Percentiles rank a stretch among this genome's conserved stretches.
Conservation (phyloP, 2,113 vertebrate genomes). For the Nannospalax galili region DNA sequence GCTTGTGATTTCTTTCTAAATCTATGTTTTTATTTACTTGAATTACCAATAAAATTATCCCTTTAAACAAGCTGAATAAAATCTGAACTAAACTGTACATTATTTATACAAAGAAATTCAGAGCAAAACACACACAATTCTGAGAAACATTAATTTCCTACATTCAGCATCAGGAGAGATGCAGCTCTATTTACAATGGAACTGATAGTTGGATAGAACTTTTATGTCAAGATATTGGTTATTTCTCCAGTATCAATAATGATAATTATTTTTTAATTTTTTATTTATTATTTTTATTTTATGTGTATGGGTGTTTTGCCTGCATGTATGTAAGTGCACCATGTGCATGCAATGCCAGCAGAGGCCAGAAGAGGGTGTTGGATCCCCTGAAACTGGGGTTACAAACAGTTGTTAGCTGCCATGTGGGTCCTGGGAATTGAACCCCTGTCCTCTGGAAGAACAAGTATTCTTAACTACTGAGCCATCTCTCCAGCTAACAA, state of each 20-base stretch:
- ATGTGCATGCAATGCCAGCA: too few species aligned
- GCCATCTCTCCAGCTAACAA: too few species aligned
- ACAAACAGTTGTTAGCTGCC: too few species aligned
- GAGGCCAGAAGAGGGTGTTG: too few species aligned
- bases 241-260: conserved; percentile 12
- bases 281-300: too few species aligned
- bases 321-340: too few species aligned
- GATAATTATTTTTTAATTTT: not conserved
- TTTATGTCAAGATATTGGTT: not conserved
- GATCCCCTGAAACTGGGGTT: too few species aligned
- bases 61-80: not conserved
- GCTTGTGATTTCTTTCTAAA: conserved; percentile 4
- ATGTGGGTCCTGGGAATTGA: too few species aligned
- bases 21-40: conserved; percentile 1
- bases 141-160: not conserved
- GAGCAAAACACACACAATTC: not conserved
- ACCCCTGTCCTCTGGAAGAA: too few species aligned
- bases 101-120: not conserved
- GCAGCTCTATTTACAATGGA: not conserved
- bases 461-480: too few species aligned
- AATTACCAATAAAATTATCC: not conserved
- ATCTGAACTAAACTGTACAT: not conserved
- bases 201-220: not conserved
- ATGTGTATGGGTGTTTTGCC: too few species aligned
- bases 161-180: not conserved